Evolutionary conservation across 2,888 invertebrate species (phyloP).

Genomic region (Hemicrepidius hirtus): DNA sequence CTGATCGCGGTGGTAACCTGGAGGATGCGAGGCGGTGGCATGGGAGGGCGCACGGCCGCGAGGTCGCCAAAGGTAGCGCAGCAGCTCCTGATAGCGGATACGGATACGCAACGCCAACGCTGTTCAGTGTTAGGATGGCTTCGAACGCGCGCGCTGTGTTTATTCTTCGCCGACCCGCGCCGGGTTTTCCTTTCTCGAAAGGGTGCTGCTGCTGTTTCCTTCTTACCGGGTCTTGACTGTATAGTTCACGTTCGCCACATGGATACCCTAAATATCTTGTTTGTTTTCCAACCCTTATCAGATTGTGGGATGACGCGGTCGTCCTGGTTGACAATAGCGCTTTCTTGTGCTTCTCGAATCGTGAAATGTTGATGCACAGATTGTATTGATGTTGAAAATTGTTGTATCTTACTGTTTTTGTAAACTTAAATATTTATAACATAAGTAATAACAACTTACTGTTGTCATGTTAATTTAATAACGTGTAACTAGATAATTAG

Average conservation of each 20-base stretch:
- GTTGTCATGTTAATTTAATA: conserved; percentile 36
- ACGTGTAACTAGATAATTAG: conserved; percentile 2
- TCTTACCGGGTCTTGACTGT: conserved; percentile 36
- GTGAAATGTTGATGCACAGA: conserved; percentile 31
- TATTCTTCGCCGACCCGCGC: conserved; percentile 39
- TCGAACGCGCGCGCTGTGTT: conserved; percentile 55
- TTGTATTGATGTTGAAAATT: conserved; percentile 36
- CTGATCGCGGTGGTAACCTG: conserved; percentile 39
- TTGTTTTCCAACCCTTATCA: conserved; percentile 39
- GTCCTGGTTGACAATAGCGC: conserved; percentile 31
- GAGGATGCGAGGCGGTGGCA: conserved; percentile 41
- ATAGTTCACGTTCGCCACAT: conserved; percentile 33
- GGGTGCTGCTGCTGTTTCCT: conserved; percentile 36
- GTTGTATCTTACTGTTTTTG: conserved; percentile 28
- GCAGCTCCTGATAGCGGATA: conserved; percentile 53
- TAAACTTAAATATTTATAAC: conserved; percentile 19
- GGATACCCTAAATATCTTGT: conserved; percentile 33
- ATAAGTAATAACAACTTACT: not conserved
- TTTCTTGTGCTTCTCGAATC: conserved; percentile 32
- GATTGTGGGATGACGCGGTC: conserved; percentile 33
- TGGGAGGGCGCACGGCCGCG: conserved; percentile 54
- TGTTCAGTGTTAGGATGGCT: conserved; percentile 61
- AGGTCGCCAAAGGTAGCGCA: conserved; percentile 61
- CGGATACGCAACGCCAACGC: conserved; percentile 60
- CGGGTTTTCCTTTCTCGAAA: conserved; percentile 45